Evolutionary conservation across 1,140 invertebrate species (phyloP), one percentile per base, ranked within the genome.

Genomic region (Colletes latitarsis): DNA sequence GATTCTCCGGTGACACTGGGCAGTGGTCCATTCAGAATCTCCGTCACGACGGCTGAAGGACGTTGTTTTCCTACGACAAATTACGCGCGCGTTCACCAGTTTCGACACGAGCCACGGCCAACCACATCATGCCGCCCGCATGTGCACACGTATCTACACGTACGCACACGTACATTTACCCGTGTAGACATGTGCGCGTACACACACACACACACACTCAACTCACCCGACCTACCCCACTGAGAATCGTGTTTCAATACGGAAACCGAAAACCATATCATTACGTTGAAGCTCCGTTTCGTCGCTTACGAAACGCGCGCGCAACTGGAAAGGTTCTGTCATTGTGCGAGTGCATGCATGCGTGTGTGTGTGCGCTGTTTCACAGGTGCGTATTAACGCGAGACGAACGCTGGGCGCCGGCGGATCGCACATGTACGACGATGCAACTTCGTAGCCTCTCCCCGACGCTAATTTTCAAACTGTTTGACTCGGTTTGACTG

Each of bases 221-320:
- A 75, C 82, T 52, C 64, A 58, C 60, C 79, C 84, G 91, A 92
- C 90, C 91, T 92, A 92, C 89, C 92, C 91, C 84, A 91, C 82
- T 87, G 87, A 91, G 92, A 92, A 92, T 93, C 92, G 89, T 91
- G 89, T 93, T 93, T 92, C 92, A 93, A 92, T 90, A 90, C 90
- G 89, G 91, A 92, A 93, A 93, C 91, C 92, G 91, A 91, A 93
- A 93, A 93, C 92, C 91, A 89, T 92, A 90, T 92, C 89, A 92
- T 92, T 92, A 92, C 88, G 80, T 82, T 85, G 87, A 88, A 88
- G 90, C 89, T 90, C 86, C 84, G 81, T 88, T 89, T 89, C 87
- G 89, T 89, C 87, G 82, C 70, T 84, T 84, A 81, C 85, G 84
- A 72, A 77, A 81, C 78, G 55, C 53, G 82, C 81, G 82, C 68